These are phyloP conservation scores for Plecotus auritus DNA, from an alignment of 2,113 vertebrate genomes.

Conservation along the genomic window DNA sequence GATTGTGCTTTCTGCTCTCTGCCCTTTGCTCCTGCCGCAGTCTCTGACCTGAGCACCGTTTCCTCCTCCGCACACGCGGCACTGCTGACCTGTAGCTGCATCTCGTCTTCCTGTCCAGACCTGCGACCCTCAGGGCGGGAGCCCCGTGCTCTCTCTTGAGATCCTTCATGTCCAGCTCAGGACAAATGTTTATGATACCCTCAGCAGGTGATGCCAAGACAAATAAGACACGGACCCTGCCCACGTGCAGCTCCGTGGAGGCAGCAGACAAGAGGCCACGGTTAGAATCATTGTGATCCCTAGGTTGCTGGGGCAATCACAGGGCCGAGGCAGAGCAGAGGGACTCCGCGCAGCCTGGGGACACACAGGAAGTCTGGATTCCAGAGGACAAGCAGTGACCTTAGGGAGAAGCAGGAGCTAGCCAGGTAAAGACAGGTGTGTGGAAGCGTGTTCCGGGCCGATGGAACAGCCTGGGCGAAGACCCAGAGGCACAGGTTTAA, in stretches of 20 bases:
- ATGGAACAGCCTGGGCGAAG: background rate
- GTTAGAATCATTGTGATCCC: rapidly evolving
- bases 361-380: background rate
- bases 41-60: background rate
- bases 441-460: background rate
- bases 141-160: background rate
- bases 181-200: too few species aligned
- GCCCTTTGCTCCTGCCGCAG: background rate
- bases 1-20: rapidly evolving
- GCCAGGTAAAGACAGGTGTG: background rate
- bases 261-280: background rate
- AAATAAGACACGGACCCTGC: background rate
- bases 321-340: background rate
- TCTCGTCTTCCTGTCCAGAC: background rate
- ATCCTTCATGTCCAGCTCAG: background rate
- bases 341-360: background rate
- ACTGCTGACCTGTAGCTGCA: background rate
- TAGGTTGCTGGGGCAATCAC: background rate
- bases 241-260: background rate
- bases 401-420: background rate
- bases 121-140: background rate
- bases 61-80: rapidly evolving
- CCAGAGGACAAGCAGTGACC: background rate
- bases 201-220: background rate
- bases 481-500: background rate